Evolutionary conservation across 2,113 vertebrate species (phyloP).

Genomic region (Myotis davidii): DNA sequence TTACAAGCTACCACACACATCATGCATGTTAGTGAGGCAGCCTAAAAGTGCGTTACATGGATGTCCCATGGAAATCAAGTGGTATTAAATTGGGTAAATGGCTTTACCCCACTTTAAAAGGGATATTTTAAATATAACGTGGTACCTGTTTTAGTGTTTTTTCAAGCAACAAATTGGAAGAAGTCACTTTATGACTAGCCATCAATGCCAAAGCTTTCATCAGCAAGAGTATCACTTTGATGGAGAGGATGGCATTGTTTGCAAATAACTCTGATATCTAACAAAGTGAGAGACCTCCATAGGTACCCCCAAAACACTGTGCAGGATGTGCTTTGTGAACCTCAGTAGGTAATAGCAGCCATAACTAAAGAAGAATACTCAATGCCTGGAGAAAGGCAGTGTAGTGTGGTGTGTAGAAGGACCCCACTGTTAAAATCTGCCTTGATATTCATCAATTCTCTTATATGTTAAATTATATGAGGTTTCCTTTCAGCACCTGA

Average conservation of each 20-base stretch:
- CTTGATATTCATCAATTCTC: not conserved
- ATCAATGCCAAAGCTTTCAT: constrained; percentile 40
- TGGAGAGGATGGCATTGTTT: constrained; percentile 51
- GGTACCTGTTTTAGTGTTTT: not conserved
- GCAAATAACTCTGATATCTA: constrained; percentile 63
- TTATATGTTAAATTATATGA: not conserved
- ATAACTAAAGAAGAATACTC: constrained; percentile 13
- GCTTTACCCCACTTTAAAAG: not conserved
- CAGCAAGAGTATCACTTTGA: constrained; percentile 42
- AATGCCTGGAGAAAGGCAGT: not conserved
- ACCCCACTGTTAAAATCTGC: constrained; percentile 31
- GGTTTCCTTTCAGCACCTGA: not conserved
- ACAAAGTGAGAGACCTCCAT: not conserved
- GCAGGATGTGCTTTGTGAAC: constrained; percentile 12
- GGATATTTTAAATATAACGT: not conserved
- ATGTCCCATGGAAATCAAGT: not conserved
- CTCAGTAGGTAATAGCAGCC: constrained; percentile 15
- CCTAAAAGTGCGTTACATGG: not conserved
- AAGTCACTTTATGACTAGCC: constrained; percentile 58
- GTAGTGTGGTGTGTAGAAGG: too few species aligned
- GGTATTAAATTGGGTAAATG: not conserved
- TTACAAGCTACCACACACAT: not conserved
- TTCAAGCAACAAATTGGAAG: constrained; percentile 51
- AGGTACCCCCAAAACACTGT: not conserved
- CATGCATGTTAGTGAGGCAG: not conserved